A percentile compares a stretch with the other conserved stretches of the same genome.
Conservation (phyloP, 2,797 vertebrate species). For the Chrosomus eos region DNA sequence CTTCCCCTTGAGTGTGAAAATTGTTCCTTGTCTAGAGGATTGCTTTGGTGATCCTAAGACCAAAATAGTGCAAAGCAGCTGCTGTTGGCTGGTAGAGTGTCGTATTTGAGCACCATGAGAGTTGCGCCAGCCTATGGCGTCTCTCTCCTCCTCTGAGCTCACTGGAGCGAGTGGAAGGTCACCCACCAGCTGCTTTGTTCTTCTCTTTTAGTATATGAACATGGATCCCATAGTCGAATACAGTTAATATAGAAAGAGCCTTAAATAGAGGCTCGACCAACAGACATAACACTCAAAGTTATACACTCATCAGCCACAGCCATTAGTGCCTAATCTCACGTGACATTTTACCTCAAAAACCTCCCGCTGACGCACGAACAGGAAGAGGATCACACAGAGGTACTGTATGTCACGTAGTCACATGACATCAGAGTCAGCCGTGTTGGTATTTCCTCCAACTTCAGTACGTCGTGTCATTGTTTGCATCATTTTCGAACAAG, state of each 20-base stretch:
- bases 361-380: constrained; percentile 20
- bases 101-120: constrained; percentile 47
- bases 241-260: constrained; percentile 45
- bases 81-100: constrained; percentile 60
- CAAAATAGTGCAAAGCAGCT: constrained; percentile 74
- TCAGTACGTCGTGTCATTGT: not conserved
- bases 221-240: constrained; percentile 21
- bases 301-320: not conserved
- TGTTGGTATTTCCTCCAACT: not conserved
- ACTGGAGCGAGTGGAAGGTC: constrained; percentile 54
- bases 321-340: not conserved
- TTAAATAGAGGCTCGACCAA: constrained; percentile 26
- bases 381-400: constrained; percentile 31
- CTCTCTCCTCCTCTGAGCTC: constrained; percentile 28
- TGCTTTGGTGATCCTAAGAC: constrained; percentile 62
- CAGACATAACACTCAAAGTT: constrained; percentile 18
- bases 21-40: constrained; percentile 63
- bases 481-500: not conserved
- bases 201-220: constrained; percentile 47
- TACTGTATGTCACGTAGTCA: constrained; percentile 3
- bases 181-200: constrained; percentile 49
- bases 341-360: not conserved
- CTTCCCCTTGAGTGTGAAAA: constrained; percentile 64
- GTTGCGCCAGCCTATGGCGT: constrained; percentile 46
- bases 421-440: not conserved